Evolutionary conservation across 2,888 invertebrate species (phyloP), one percentile per base, ranked within the genome.

Genomic region (Peribatodes rhomboidaria): DNA sequence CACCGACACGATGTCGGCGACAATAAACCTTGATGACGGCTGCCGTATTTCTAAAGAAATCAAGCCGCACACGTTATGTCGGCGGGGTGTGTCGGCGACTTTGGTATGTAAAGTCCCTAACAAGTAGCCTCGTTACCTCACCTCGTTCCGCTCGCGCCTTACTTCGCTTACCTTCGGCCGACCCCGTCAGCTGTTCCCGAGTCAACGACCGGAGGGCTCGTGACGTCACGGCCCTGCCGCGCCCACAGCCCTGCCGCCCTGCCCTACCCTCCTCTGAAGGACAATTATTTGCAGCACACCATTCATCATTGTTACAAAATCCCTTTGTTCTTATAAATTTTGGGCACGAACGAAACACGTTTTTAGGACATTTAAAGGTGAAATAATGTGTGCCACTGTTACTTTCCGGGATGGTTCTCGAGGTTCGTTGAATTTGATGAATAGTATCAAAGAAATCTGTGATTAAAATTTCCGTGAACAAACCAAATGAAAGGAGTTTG

Each of bases 201-300:
- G 83, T 87, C 83, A 72, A 69, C 80, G 88, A 84, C 88, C 89
- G 84, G 73, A 86, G 87, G 86, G 84, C 84, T 73, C 71, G 81
- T 89, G 89, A 89, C 89, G 88, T 89, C 88, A 89, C 81, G 63
- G 78, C 79, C 80, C 81, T 77, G 84, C 85, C 86, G 84, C 85
- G 85, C 85, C 87, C 83, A 74, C 77, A 42, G 55, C 68, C 71
- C 66, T 68, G 68, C 76, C 72, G 57, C 76, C 75, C 77, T 59
- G 70, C 69, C 70, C 70, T 65, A 47, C 70, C 61, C 73, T 75
- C 73, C 77, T 76, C 70, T 71, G 72, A 81, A 85, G 84, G 83
- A 86, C 88, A 85, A 89, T 89, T 86, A 89, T 87, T 88, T 88
- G 86, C 88, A 89, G 88, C 82, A 85, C 83, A 79, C 85, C 84